Base-by-base conservation (phyloP, 2,888 invertebrate genomes). In the Epinotia brunnichana region DNA sequence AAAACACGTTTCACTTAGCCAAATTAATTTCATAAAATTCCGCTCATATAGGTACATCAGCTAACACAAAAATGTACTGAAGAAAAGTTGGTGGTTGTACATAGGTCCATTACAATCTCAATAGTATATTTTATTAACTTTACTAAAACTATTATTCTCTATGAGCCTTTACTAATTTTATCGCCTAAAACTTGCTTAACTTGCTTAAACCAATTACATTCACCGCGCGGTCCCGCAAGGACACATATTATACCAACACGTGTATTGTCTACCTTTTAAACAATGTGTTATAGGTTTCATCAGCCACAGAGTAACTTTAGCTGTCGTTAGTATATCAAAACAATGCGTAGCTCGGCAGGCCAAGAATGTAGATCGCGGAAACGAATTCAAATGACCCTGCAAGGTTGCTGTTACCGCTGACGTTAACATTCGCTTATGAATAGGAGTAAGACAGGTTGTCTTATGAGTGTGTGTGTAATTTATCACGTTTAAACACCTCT, bases 351-450 rank as follows among this genome's bases (percentile, higher is more conserved):
- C 81, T 76, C 82, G 81, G 82, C 78, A 83, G 82, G 81, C 76
- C 82, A 87, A 86, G 90, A 88, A 87, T 87, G 87, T 84, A 82
- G 83, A 83, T 79, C 81, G 80, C 85, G 88, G 91, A 89, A 90
- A 89, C 87, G 82, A 68, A 70, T 73, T 73, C 69, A 63, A 63
- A 73, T 82, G 91, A 89, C 89, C 88, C 81, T 83, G 86, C 91
- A 91, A 91, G 92, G 91, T 83, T 90, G 86, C 79, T 79, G 74
- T 83, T 85, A 86, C 87, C 87, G 77, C 48, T 79, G 78, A 85
- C 86, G 85, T 82, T 84, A 85, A 86, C 86, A 84, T 83, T 72
- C 67, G 57, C 69, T 69, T 48, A 17, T 73, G 63, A 41, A 69
- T 57, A 51, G 3, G 2, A 64, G 15, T 51, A 57, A 24, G 21